These are phyloP conservation scores for Lerema accius DNA, from an alignment of 1,140 invertebrate species.

Conservation along the genomic window DNA sequence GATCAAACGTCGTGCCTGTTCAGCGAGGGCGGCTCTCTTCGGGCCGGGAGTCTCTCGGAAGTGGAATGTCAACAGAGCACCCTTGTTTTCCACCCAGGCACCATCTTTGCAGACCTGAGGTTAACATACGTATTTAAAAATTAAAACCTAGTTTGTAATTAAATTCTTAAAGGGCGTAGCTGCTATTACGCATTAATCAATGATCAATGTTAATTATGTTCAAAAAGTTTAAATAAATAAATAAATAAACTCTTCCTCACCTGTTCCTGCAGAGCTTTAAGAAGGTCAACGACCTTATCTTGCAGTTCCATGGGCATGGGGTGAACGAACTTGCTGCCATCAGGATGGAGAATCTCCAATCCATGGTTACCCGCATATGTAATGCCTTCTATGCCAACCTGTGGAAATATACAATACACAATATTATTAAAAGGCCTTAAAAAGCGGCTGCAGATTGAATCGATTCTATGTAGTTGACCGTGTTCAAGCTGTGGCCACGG, in stretches of 20 bases:
- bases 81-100: conserved; percentile 96
- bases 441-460: too few relatives aligned
- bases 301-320: conserved; percentile 94
- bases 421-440: too few relatives aligned
- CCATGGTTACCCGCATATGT: conserved; percentile 96
- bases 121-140: too few relatives aligned
- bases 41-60: conserved; percentile 91
- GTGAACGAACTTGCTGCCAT: conserved; percentile 95
- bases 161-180: too few relatives aligned
- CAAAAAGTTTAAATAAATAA: too few relatives aligned
- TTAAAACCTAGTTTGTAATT: too few relatives aligned
- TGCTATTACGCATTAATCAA: too few relatives aligned
- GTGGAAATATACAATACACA: too few relatives aligned
- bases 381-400: conserved; percentile 93
- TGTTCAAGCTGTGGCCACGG: too few relatives aligned
- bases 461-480: too few relatives aligned
- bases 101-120: conserved; percentile 90
- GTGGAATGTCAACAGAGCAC: conserved; percentile 93
- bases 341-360: conserved; percentile 93
- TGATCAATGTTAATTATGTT: too few relatives aligned
- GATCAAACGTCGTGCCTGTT: conserved; percentile 88
- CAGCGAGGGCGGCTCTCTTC: conserved; percentile 85
- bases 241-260: too few relatives aligned
- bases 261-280: conserved; percentile 92
- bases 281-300: conserved; percentile 89